These are phyloP conservation scores for Paramormyrops kingsleyae DNA, from an alignment of 2,113 vertebrate genomes.

Conservation along the genomic window DNA sequence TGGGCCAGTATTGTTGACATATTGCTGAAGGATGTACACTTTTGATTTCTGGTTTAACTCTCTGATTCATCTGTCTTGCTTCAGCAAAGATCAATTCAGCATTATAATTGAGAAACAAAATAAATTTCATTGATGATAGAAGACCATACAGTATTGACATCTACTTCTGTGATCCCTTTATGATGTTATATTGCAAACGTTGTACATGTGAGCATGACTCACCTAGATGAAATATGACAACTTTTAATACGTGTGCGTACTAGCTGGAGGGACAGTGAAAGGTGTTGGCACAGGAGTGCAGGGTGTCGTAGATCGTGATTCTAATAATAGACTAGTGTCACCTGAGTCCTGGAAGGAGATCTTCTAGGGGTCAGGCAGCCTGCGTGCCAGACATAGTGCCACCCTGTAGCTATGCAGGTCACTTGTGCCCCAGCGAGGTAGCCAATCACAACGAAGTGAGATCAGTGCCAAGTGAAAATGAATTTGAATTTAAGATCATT, in stretches of 20 bases:
- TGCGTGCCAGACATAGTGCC: conserved; percentile 25
- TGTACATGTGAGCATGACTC: not conserved
- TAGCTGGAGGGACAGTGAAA: conserved; percentile 49
- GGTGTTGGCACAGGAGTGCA: conserved; percentile 40
- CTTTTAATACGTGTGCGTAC: not conserved
- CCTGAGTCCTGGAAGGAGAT: conserved; percentile 50
- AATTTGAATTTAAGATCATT: not conserved
- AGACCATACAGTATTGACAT: not conserved
- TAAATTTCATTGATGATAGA: not conserved
- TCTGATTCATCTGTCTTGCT: not conserved
- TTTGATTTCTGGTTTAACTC: not conserved
- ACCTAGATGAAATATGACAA: not conserved
- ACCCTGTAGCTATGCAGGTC: not conserved
- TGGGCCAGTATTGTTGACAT: not conserved
- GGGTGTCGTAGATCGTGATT: conserved; percentile 30
- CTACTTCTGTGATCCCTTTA: not conserved
- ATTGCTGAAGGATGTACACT: not conserved
- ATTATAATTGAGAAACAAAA: conserved; percentile 36
- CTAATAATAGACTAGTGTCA: conserved; percentile 61
- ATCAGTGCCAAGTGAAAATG: not conserved
- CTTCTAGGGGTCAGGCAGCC: conserved; percentile 40
- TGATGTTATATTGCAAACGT: conserved; percentile 41
- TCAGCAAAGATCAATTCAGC: not conserved
- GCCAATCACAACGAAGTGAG: not conserved
- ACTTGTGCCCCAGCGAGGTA: not conserved